A percentile compares a stretch with the other conserved stretches of the same genome.
These are phyloP conservation scores for Cichlasoma orientale DNA, from an alignment of 2,797 vertebrate species.

Conservation along the genomic window DNA sequence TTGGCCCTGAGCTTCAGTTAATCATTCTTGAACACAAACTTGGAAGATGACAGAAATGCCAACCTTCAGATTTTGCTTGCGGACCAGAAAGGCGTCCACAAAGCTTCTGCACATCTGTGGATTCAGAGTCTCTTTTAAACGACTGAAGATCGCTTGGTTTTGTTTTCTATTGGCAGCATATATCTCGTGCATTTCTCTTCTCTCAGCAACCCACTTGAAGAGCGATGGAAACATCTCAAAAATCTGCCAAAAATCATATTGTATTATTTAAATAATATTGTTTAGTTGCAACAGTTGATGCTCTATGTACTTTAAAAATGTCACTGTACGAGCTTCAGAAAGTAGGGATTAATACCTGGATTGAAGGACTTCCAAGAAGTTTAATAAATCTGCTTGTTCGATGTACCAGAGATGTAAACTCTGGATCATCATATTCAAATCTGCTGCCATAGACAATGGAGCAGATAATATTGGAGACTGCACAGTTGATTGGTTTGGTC, in stretches of 20 bases:
- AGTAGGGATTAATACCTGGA: constrained; percentile 14
- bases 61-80: constrained; percentile 40
- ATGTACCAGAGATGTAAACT: neutral
- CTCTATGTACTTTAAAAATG: too few relatives aligned
- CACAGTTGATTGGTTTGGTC: neutral
- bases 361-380: neutral
- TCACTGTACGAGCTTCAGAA: neutral
- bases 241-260: neutral
- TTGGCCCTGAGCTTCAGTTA: too few relatives aligned
- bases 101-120: constrained; percentile 50
- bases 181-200: fast-evolving
- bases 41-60: neutral
- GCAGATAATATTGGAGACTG: constrained; percentile 48
- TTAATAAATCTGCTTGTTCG: neutral
- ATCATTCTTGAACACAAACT: too few relatives aligned
- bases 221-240: constrained; percentile 38
- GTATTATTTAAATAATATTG: neutral
- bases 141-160: neutral
- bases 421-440: neutral
- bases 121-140: constrained; percentile 35
- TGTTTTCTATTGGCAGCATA: fast-evolving
- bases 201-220: neutral
- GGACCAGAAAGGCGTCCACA: constrained; percentile 52
- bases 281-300: neutral
- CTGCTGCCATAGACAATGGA: constrained; percentile 32